phyloP scores from a whole-genome alignment of 2,888 invertebrate species.

The Tridacna crocea region DNA sequence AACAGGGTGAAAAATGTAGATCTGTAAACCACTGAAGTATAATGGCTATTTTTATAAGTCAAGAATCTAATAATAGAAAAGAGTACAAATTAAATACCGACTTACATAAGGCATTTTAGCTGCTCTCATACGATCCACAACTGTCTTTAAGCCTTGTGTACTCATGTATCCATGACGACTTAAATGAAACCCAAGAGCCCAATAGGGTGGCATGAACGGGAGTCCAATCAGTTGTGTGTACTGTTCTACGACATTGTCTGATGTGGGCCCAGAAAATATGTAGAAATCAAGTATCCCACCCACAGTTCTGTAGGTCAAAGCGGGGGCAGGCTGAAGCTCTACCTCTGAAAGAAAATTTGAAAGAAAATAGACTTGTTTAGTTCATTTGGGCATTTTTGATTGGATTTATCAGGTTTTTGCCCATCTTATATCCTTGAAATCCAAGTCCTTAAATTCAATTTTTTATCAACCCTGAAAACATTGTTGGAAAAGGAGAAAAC shows the following conservation, averaged over 20 bases:
- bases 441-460: no score
- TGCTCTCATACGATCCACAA: slow-evolving; percentile 67
- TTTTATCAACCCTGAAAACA: no score
- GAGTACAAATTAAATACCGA: background rate
- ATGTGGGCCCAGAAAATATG: slow-evolving; percentile 90
- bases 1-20: no score
- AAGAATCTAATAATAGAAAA: background rate
- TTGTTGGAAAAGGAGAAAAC: no score
- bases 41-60: no score
- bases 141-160: slow-evolving; percentile 62
- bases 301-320: slow-evolving; percentile 91
- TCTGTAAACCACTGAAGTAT: no score
- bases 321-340: slow-evolving; percentile 88
- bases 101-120: slow-evolving; percentile 74
- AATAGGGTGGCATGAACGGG: slow-evolving; percentile 85
- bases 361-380: background rate
- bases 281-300: slow-evolving; percentile 92
- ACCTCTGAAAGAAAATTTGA: slow-evolving; percentile 65
- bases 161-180: slow-evolving; percentile 87
- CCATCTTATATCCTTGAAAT: no score
- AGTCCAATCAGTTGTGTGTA: slow-evolving; percentile 77
- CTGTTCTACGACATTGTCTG: slow-evolving; percentile 85
- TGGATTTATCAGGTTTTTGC: no score
- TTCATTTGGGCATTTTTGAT: background rate
- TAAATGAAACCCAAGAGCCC: slow-evolving; percentile 94